Percentiles rank a stretch among this genome's conserved stretches.
Conservation (phyloP, 2,888 invertebrate species). For the Leptinotarsa juncta region DNA sequence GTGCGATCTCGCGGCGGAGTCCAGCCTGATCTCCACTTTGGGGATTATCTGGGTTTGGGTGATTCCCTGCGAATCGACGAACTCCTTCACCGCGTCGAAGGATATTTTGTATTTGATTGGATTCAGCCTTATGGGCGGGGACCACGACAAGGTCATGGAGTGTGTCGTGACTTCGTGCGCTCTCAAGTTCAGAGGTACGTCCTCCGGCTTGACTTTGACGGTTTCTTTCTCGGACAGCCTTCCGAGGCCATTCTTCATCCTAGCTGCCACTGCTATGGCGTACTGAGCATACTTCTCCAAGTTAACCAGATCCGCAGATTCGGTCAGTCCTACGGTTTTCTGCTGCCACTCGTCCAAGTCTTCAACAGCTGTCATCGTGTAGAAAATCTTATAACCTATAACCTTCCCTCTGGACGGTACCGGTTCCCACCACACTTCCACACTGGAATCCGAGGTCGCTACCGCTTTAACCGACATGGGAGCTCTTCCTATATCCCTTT, state of each 20-base stretch:
- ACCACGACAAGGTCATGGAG: constrained; percentile 92
- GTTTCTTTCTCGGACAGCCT: constrained; percentile 86
- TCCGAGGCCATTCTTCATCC: constrained; percentile 84
- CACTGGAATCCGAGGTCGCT: constrained; percentile 93
- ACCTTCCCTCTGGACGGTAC: constrained; percentile 87
- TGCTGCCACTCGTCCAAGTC: constrained; percentile 93
- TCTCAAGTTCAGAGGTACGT: constrained; percentile 88
- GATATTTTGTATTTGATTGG: constrained; percentile 91
- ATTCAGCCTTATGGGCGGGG: constrained; percentile 88
- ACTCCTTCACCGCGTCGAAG: constrained; percentile 92
- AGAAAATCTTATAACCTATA: constrained; percentile 89
- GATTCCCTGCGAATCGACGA: constrained; percentile 93
- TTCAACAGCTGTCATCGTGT: constrained; percentile 92
- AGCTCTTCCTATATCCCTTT: constrained; percentile 90
- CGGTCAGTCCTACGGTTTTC: constrained; percentile 85
- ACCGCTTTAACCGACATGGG: constrained; percentile 94
- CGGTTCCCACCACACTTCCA: constrained; percentile 95
- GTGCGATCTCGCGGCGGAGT: constrained; percentile 77
- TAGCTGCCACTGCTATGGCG: constrained; percentile 89
- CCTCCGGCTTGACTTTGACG: constrained; percentile 91
- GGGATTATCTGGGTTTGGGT: constrained; percentile 88
- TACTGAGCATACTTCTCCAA: constrained; percentile 92
- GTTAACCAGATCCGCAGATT: constrained; percentile 89
- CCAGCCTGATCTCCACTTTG: constrained; percentile 78
- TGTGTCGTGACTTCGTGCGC: constrained; percentile 94